Base-by-base conservation (phyloP, 2,113 vertebrate genomes). In the Mesoclemmys tuberculata region DNA sequence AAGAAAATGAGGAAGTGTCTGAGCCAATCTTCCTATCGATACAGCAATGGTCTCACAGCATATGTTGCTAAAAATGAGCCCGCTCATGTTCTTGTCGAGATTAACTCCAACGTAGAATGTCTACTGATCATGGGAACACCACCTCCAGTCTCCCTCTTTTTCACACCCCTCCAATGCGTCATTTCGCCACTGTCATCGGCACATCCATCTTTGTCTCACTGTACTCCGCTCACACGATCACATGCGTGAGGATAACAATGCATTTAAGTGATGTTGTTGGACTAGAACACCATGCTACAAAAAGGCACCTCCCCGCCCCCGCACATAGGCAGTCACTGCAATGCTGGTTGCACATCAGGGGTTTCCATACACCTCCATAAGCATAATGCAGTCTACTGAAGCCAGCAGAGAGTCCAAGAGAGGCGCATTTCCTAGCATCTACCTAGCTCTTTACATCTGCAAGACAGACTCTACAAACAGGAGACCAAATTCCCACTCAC, bases 171-270 rank as follows among this genome's bases (percentile, higher is more conserved):
- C 0, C 1, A 46, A 2, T 1, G 0, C 44, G 5, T 55, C 49
- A 10, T 79, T 19, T 2, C 0, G 4, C 0, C 0, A 5, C 74
- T 10, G 56, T 2, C 0, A 46, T 44, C 55, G 79, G 56, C 51
- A 41, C 14, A 74, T 10, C 19, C 38, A 22, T 41, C 38, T 75
- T 21, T 38, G 31, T 8, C 1, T 9, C 13, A 78, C 31, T 24
- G 49, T 46, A 3, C 35, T 87, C 18, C 3, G 22, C 41, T 22
- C 71, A 24, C n/a, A 7, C 38, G 4, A 26, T 24, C 22, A 24
- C 41, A 27, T 12, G 38, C 38, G 51, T 11, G 27, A 27, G 26
- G 46, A 46, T 5, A 85, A 10, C 7, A 5, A 21, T 4, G 10
- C 74, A 51, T 19, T 83, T 90, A n/a, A 71, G 19, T 71, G 5